A percentile compares a stretch with the other conserved stretches of the same genome.
phyloP scores from a whole-genome alignment of 1,140 invertebrate genomes.

The Platorchestia sp. region DNA sequence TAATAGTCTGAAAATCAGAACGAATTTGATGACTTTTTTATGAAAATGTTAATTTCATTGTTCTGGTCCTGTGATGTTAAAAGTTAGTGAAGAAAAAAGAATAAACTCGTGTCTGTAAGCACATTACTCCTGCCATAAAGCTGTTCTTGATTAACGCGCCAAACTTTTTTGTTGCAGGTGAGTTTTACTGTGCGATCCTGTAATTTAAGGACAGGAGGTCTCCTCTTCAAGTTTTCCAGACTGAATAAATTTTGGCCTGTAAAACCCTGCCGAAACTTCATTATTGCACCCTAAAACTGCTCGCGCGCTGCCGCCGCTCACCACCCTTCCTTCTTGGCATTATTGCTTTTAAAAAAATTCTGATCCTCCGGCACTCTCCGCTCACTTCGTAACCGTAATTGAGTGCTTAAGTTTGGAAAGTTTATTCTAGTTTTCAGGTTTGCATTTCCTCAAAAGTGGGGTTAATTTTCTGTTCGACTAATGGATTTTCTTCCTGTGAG shows the following conservation, averaged over 20 bases:
- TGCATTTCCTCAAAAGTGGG: neutral
- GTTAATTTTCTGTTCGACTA: neutral
- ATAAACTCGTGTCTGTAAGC: neutral
- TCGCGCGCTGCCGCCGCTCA: neutral
- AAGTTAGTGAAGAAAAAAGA: neutral
- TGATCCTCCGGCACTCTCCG: neutral
- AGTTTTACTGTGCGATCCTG: neutral
- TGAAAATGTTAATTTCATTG: no score
- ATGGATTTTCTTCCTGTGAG: neutral
- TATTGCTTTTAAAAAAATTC: neutral
- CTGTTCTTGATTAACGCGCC: neutral
- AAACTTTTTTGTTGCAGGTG: neutral
- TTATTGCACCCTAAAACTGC: conserved; percentile 51
- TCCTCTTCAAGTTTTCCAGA: neutral
- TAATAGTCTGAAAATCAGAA: no score
- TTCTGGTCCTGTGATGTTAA: neutral
- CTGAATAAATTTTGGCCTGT: conserved; percentile 55
- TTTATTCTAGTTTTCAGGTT: neutral
- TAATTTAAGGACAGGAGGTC: neutral
- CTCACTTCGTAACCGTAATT: neutral
- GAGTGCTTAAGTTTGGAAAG: neutral
- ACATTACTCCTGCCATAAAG: neutral
- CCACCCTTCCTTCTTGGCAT: neutral
- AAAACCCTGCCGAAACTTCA: neutral
- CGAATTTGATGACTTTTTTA: no score